Base-by-base conservation (phyloP, 2,888 invertebrate genomes). In the Lissonota sp. region DNA sequence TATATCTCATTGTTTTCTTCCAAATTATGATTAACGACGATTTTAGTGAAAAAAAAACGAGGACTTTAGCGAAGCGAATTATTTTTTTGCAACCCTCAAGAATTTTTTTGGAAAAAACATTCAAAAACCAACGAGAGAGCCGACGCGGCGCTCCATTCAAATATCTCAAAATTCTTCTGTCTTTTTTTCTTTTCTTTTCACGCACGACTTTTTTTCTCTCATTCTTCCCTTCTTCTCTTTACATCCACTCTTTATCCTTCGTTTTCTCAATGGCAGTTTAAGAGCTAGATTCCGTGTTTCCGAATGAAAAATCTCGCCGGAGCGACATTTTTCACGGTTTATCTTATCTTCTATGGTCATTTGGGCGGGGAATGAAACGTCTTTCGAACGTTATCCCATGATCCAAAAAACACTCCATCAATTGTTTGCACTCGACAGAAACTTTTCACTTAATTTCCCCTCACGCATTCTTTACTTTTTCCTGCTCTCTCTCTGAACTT, bases 271-370 rank as follows among this genome's bases (percentile, higher is more conserved):
- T 91, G 91, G 91, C 91, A 91, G 91, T 91, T 91, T 89, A 88
- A 89, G 84, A 87, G 88, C 91, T 91, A 91, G 91, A 91, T 90
- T 90, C 88, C 87, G 86, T 88, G 89, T 89, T 86, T 87, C 89
- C 88, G 86, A 84, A 26, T 26, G 26, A 46, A 57, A n/a, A 64
- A 80, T 86, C 86, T 82, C 80, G 76, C 80, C 79, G 80, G 40
- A 73, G 16, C 60, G 76, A 78, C 74, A 84, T 79, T 75, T 44
- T 16, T 70, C 87, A 26, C 26, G 87, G 88, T 88, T 26, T 88
- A 82, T 82, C 87, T 89, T 89, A 90, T 78, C 87, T 88, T 26
- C 87, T 84, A 85, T 86, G 85, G 85, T 87, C 88, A 84, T 85
- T 84, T 84, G 85, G 81, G 72, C 46, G 58, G 14, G 3, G 26